These are phyloP conservation scores for Magallana angulata DNA, from an alignment of 1,140 invertebrate genomes.

Conservation along the genomic window DNA sequence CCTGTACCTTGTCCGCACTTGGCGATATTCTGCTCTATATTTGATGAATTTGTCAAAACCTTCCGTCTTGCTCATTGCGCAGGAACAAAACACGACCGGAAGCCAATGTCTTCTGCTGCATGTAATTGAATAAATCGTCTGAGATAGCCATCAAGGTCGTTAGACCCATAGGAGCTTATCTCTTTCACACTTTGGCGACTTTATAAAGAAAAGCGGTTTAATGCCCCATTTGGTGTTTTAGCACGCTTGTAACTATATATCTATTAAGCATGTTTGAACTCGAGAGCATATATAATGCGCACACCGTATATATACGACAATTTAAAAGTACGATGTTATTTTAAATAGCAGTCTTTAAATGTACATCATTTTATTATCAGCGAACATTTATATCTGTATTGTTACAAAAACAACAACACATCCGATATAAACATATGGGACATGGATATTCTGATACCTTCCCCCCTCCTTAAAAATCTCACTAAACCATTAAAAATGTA, in stretches of 20 bases:
- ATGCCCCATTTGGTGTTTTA: not conserved
- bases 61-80: not conserved
- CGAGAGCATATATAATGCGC: not conserved
- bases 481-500: no score
- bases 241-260: no score
- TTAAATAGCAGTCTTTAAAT: no score
- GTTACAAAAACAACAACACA: no score
- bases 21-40: not conserved
- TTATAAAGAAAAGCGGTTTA: not conserved
- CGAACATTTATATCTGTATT: no score
- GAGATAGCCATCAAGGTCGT: not conserved
- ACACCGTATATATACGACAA: not conserved
- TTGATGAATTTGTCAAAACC: constrained; percentile 8
- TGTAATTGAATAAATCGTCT: not conserved
- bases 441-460: no score
- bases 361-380: no score
- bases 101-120: not conserved
- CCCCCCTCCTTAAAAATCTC: no score
- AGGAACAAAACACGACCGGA: not conserved
- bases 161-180: not conserved
- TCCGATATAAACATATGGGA: no score
- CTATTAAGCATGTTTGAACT: constrained; percentile 13
- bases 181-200: constrained; percentile 24
- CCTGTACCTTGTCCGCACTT: not conserved
- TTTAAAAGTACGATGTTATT: no score